Evolutionary conservation across 2,797 vertebrate genomes (phyloP).

Genomic region (Coendou prehensilis): DNA sequence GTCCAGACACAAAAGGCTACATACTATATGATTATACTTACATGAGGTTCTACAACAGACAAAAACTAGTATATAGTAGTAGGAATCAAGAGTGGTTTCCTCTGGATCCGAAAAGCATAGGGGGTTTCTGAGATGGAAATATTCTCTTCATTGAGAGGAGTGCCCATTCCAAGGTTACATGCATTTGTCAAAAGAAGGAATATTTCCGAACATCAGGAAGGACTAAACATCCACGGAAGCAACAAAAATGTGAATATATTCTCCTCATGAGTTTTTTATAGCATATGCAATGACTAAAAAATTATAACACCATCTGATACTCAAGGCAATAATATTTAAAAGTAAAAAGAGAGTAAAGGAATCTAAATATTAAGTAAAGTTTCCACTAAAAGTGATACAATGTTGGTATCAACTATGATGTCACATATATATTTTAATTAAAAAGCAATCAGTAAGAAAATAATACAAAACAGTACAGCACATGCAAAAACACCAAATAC

Average conservation of each 20-base stretch:
- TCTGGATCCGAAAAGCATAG: neutral
- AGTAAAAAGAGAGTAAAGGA: neutral
- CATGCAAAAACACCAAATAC: neutral
- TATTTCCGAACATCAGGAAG: neutral
- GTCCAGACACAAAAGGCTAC: neutral
- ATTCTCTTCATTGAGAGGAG: neutral
- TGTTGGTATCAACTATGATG: neutral
- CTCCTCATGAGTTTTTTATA: conserved; percentile 17
- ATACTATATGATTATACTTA: neutral
- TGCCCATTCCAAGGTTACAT: neutral
- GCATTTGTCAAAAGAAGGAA: conserved; percentile 23
- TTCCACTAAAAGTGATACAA: neutral
- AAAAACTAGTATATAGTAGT: neutral
- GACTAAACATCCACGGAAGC: conserved; percentile 7
- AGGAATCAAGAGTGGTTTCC: neutral
- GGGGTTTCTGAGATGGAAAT: neutral
- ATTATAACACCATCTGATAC: neutral
- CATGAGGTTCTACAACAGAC: neutral
- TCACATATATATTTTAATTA: neutral
- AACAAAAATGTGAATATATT: neutral
- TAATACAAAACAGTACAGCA: neutral
- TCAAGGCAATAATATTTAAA: neutral
- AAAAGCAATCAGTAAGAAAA: conserved; percentile 8
- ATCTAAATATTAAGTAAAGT: neutral
- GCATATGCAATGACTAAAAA: conserved; percentile 4